Base-by-base conservation (phyloP, 2,888 invertebrate species). In the Rotaria sp. region DNA sequence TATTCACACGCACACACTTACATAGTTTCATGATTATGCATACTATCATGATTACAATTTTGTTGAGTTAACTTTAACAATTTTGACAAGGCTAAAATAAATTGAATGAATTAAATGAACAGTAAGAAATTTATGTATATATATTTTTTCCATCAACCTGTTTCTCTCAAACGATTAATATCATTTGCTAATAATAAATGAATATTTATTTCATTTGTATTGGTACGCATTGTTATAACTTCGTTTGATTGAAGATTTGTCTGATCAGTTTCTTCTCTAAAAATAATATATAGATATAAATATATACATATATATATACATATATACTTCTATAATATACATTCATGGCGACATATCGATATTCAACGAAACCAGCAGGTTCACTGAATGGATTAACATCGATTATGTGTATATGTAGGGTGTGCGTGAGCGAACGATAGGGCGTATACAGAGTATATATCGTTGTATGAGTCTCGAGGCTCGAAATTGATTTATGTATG, bases 141-240 rank as follows among this genome's bases (percentile, higher is more conserved):
- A 45, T 10, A 80, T 45, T 26, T 80, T 41, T 38, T 24, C 10
- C 15, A 80, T 80, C 18, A 67, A 80, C 80, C 80, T 80, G 41
- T 26, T 80, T 80, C 80, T 80, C 80, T 3, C 45, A 80, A 45
- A 45, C 80, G 41, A 45, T 80, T 80, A n/a, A 80, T 80, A 45
- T 80, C 80, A n/a, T 80, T 80, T 3, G 80, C 45, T 80, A 80
- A n/a, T 13, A 80, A 21, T 45, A 80, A 45, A 80, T 80, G 80
- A 45, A 80, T 45, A 80, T 80, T 80, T 21, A 80, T 80, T 80
- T 80, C 80, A 45, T 80, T 80, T n/a, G 80, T 80, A 45, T 45
- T 80, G 13, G 80, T 80, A n/a, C 80, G 80, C 80, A 80, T 80
- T 11, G 67, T 67, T 67, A 67, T 67, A 10, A 80, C 80, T 80